Percentiles rank a stretch among this genome's conserved stretches.
Evolutionary conservation across 2,888 invertebrate genomes (phyloP).

Genomic region (Norana najaformis): DNA sequence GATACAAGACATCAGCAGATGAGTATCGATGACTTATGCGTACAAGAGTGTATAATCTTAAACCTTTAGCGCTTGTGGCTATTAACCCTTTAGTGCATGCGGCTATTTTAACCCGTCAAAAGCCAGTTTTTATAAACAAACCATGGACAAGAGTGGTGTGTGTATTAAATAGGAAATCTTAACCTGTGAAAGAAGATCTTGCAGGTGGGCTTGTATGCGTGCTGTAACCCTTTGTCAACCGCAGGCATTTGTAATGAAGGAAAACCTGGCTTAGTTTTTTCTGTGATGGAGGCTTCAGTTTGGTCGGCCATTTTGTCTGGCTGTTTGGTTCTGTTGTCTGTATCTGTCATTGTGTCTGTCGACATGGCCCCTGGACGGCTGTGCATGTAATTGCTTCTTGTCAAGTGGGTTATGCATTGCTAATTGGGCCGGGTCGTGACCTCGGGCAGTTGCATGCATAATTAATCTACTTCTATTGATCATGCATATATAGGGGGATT

Average conservation of each 20-base stretch:
- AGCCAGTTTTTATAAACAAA: neutral
- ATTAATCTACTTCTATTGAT: neutral
- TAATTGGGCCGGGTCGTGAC: neutral
- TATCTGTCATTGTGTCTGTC: neutral
- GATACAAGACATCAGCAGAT: neutral
- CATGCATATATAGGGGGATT: neutral
- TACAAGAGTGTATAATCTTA: no score
- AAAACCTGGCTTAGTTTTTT: neutral
- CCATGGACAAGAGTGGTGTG: neutral
- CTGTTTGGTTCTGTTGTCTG: neutral
- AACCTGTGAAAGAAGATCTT: neutral
- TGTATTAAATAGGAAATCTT: neutral
- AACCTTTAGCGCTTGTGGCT: neutral
- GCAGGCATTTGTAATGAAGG: neutral
- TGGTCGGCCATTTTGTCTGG: neutral
- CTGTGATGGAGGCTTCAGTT: neutral
- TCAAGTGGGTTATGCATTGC: neutral
- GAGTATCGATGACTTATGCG: no score
- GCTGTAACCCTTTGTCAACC: neutral
- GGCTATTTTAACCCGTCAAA: neutral
- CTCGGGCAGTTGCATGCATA: neutral
- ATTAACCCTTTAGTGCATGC: neutral
- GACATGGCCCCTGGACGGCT: neutral
- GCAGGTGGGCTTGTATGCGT: no score
- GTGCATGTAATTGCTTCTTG: neutral